Percentiles rank a stretch among this genome's conserved stretches.
phyloP scores from a whole-genome alignment of 1,140 invertebrate genomes.

The Zaprionus ornatus region DNA sequence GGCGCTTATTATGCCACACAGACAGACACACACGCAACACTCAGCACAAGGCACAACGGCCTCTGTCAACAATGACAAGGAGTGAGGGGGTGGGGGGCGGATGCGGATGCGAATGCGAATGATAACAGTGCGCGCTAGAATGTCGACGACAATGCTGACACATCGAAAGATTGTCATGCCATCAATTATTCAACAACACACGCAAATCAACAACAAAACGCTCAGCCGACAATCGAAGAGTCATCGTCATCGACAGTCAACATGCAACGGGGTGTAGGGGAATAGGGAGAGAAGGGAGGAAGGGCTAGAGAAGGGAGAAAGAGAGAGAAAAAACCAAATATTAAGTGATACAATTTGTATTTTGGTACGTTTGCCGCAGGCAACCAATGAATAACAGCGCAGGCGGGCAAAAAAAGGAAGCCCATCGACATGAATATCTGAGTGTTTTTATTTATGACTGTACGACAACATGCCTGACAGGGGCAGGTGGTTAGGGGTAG shows the following conservation, averaged over 20 bases:
- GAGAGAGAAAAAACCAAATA: slow-evolving; percentile 41
- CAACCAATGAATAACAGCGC: slow-evolving; percentile 58
- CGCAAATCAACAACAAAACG: slow-evolving; percentile 45
- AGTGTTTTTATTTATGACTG: slow-evolving; percentile 80
- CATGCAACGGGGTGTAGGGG: neutral
- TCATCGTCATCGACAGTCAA: slow-evolving; percentile 26
- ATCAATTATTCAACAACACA: slow-evolving; percentile 70
- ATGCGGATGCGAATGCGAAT: slow-evolving; percentile 34
- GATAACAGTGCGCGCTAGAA: slow-evolving; percentile 60
- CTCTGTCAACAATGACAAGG: slow-evolving; percentile 60
- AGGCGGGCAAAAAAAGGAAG: slow-evolving; percentile 18
- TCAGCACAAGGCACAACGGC: slow-evolving; percentile 23
- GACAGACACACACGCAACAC: slow-evolving; percentile 21
- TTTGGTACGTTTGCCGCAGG: slow-evolving; percentile 68
- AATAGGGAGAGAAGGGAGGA: neutral
- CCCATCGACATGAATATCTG: slow-evolving; percentile 74
- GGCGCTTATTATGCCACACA: slow-evolving; percentile 69
- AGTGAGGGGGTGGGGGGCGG: neutral
- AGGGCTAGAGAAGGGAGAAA: neutral
- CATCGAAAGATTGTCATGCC: slow-evolving; percentile 78
- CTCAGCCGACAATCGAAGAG: slow-evolving; percentile 49
- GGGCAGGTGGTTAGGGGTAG: neutral
- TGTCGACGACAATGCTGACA: slow-evolving; percentile 74
- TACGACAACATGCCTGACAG: slow-evolving; percentile 53
- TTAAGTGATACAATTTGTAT: slow-evolving; percentile 73